Percentiles rank a stretch among this genome's conserved stretches.
phyloP scores from a whole-genome alignment of 2,888 invertebrate genomes.

The Phorcus lineatus region DNA sequence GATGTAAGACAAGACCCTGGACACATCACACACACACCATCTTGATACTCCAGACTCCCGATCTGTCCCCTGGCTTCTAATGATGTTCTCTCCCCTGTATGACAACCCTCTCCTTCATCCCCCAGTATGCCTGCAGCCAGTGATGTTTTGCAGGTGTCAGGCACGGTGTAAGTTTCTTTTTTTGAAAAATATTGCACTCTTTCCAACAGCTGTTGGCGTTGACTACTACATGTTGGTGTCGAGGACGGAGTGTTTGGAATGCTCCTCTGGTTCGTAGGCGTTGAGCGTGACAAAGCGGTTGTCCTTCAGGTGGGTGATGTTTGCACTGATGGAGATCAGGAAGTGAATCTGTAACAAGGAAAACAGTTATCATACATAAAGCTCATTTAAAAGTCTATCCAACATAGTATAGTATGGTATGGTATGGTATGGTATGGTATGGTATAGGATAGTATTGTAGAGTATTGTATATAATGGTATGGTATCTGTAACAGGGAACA shows the following conservation, averaged over 20 bases:
- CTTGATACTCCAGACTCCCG: background rate
- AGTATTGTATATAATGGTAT: too few relatives aligned
- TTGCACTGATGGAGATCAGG: slow-evolving; percentile 68
- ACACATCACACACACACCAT: too few relatives aligned
- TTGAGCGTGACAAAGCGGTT: slow-evolving; percentile 68
- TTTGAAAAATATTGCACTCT: slow-evolving; percentile 15
- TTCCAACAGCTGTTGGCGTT: background rate
- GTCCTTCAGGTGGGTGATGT: slow-evolving; percentile 68
- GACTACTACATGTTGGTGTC: slow-evolving; percentile 70
- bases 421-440: too few relatives aligned
- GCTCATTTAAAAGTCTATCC: too few relatives aligned
- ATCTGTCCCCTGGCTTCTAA: slow-evolving; percentile 2
- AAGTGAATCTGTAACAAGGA: slow-evolving; percentile 68
- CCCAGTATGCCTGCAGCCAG: background rate
- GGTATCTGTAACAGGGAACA: too few relatives aligned
- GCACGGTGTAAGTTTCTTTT: slow-evolving; percentile 8
- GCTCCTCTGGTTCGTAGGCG: slow-evolving; percentile 62
- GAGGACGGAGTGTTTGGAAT: slow-evolving; percentile 66
- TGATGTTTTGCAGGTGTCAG: background rate
- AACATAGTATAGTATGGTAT: too few relatives aligned
- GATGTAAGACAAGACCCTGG: too few relatives aligned
- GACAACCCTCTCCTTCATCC: background rate
- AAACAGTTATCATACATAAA: too few relatives aligned
- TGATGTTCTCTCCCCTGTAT: slow-evolving; percentile 2
- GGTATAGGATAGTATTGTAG: too few relatives aligned